These are phyloP conservation scores for Adelognathus sp. DNA, from an alignment of 2,888 invertebrate genomes.

Conservation along the genomic window DNA sequence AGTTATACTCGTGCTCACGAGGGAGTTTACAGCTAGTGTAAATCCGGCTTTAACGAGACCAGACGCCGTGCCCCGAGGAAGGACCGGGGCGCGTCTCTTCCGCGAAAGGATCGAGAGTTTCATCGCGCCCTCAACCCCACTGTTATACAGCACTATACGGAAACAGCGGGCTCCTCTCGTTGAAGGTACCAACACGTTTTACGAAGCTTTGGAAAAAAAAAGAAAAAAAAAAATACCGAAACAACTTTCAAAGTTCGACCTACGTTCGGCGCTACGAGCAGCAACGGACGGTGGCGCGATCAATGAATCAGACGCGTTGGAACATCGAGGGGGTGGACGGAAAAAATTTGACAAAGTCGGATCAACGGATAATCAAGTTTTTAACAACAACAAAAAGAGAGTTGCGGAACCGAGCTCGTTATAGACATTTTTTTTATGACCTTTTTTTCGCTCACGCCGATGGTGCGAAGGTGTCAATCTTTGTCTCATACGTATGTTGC, in stretches of 20 bases:
- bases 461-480: no score
- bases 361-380: background rate
- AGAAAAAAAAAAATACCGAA: constrained; percentile 40
- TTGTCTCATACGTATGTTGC: no score
- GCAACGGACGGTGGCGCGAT: constrained; percentile 13
- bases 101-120: constrained; percentile 49
- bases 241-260: constrained; percentile 50
- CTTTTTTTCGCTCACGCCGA: no score
- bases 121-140: constrained; percentile 9
- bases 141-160: constrained; percentile 19
- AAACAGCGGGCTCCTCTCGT: background rate
- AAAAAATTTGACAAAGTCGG: background rate
- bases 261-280: background rate
- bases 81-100: constrained; percentile 1
- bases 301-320: constrained; percentile 19
- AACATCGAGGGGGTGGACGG: background rate
- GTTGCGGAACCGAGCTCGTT: background rate
- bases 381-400: background rate
- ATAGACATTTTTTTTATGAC: no score
- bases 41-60: constrained; percentile 65
- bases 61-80: constrained; percentile 35
- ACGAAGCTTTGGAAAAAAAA: constrained; percentile 19
- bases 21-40: constrained; percentile 65
- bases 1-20: constrained; percentile 49
- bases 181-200: constrained; percentile 25